Evolutionary conservation across 2,888 invertebrate genomes (phyloP), one percentile per base, ranked within the genome.

Genomic region (Diploptera punctata): DNA sequence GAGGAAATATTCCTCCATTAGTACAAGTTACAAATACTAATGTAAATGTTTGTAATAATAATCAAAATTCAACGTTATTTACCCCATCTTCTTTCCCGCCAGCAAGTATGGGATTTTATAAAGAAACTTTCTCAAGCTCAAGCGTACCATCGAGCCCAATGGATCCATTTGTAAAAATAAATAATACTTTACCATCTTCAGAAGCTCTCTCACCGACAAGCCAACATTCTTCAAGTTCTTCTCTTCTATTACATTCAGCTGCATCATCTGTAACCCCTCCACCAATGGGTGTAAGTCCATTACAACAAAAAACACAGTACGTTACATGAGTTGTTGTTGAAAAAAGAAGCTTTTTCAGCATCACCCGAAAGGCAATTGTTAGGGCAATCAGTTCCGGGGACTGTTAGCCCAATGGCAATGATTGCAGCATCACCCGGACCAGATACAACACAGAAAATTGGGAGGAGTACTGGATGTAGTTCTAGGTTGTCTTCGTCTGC

Each of bases 401-500:
- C 79, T 7, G 86, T 86, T 5, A 86, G 86, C 44, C 84, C 86
- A 21, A 80, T 85, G 76, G 86, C 86, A 38, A 83, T 86, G 18
- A 70, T 24, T 67, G 73, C 38, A 9, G 60, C n/a, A 3, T 47
- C 67, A n/a, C 57, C 75, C 26, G 73, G 73, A 33, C 67, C 61
- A 21, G 65, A 71, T 69, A n/a, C 49, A 24, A n/a, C 75, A 74
- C 26, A 67, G 29, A 44, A 33, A 18, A 43, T 65, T 49, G 62
- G 62, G 13, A 52, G 72, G 33, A 68, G 49, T 54, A 67, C 24
- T 54, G 76, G 76, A 43, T 76, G 85, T 74, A 84, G 86, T 74
- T 88, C 92, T 33, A 88, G 94, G 73, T 86, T 95, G 2, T 95
- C 94, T 2, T 93, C 94, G 62, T 95, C 95, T 67, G 95, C 95